These are phyloP conservation scores for Acleris sparsana DNA, from an alignment of 2,888 invertebrate species.

Conservation along the genomic window DNA sequence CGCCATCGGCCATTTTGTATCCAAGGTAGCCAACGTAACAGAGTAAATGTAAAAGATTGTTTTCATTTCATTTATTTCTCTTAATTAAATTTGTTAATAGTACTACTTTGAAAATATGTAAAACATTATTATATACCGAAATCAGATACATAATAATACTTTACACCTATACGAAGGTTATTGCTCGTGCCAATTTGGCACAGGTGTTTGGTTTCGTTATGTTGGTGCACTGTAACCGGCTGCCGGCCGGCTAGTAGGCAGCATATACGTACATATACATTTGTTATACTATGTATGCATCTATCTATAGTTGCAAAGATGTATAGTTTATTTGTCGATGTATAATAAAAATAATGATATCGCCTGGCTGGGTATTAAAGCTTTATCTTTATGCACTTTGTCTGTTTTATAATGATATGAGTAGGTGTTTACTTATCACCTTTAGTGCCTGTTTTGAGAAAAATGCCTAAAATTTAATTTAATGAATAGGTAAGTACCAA, in stretches of 20 bases:
- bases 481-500: too few relatives aligned
- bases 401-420: too few relatives aligned
- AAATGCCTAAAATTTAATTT: too few relatives aligned
- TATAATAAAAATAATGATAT: too few relatives aligned
- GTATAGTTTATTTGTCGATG: too few relatives aligned
- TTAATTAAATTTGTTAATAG: neutral
- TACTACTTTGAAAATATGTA: neutral
- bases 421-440: too few relatives aligned
- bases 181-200: slow-evolving; percentile 34
- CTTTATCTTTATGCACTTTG: too few relatives aligned
- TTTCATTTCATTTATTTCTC: slow-evolving; percentile 6
- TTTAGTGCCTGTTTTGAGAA: too few relatives aligned
- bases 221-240: slow-evolving; percentile 51
- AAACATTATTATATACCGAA: neutral
- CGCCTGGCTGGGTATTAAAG: too few relatives aligned
- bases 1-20: slow-evolving; percentile 46
- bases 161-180: neutral
- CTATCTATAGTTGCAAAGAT: too few relatives aligned
- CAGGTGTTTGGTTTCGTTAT: slow-evolving; percentile 54
- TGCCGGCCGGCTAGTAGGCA: slow-evolving; percentile 49
- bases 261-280: slow-evolving; percentile 17
- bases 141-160: neutral
- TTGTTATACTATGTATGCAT: slow-evolving; percentile 15
- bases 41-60: slow-evolving; percentile 18
- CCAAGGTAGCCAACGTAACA: slow-evolving; percentile 58